Conservation (phyloP, 2,888 invertebrate genomes). For the Hydraecia micacea region DNA sequence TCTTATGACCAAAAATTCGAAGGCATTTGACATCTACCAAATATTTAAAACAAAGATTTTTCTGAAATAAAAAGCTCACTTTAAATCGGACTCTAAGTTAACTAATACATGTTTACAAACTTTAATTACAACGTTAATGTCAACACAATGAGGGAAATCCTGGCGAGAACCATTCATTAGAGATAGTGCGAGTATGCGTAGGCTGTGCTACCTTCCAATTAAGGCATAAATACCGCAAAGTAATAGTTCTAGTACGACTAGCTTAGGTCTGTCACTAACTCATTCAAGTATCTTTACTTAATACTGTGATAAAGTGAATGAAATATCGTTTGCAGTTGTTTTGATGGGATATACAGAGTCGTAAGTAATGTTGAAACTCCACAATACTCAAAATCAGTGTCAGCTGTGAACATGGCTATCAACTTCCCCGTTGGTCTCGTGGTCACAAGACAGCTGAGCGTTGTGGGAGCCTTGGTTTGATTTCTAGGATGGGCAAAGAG, state of each 20-base stretch:
- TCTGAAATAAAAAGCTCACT: no score
- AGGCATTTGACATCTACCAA: neutral
- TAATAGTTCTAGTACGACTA: slow-evolving; percentile 43
- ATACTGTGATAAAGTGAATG: slow-evolving; percentile 25
- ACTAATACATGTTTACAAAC: slow-evolving; percentile 8
- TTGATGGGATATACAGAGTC: neutral
- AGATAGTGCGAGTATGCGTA: slow-evolving; percentile 51
- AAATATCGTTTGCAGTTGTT: neutral
- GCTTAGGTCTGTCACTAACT: slow-evolving; percentile 28
- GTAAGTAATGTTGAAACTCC: neutral
- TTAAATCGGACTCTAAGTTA: neutral
- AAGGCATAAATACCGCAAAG: slow-evolving; percentile 53
- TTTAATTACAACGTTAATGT: slow-evolving; percentile 49
- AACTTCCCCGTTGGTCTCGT: no score
- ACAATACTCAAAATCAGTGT: no score
- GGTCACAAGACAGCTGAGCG: no score
- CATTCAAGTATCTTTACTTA: slow-evolving; percentile 42
- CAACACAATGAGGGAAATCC: slow-evolving; percentile 45
- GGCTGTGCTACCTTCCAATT: slow-evolving; percentile 55
- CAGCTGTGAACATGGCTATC: neutral
- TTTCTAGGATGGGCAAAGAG: no score
- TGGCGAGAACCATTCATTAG: slow-evolving; percentile 52
- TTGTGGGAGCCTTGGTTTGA: no score
- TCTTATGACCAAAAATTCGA: neutral
- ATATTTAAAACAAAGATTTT: no score